A percentile compares a stretch with the other conserved stretches of the same genome.
phyloP scores from a whole-genome alignment of 2,113 vertebrate species.

The Clupea harengus region DNA sequence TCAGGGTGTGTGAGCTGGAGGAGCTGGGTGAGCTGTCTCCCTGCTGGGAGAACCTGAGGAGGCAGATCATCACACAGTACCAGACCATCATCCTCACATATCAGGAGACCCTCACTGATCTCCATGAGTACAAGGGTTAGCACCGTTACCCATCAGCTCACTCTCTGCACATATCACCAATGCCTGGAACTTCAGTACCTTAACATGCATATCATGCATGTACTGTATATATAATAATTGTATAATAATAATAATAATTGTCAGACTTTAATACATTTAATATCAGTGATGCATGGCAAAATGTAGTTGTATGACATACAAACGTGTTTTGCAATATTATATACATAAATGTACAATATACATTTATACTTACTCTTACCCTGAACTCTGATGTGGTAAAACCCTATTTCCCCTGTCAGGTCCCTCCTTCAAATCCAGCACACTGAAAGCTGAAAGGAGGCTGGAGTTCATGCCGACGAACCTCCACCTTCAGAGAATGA shows the following conservation, averaged over 20 bases:
- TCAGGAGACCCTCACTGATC: slow-evolving; percentile 93
- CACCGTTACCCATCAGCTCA: neutral
- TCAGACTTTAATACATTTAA: no score
- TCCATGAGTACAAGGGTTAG: slow-evolving; percentile 86
- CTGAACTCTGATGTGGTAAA: neutral
- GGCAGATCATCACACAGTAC: slow-evolving; percentile 97
- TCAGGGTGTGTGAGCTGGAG: slow-evolving; percentile 94
- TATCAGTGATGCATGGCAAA: neutral
- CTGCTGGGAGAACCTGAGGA: slow-evolving; percentile 94
- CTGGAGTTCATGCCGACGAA: slow-evolving; percentile 97
- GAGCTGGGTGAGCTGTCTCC: slow-evolving; percentile 94
- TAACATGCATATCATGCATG: neutral
- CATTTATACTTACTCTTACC: neutral
- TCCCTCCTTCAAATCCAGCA: slow-evolving; percentile 97
- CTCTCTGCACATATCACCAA: neutral
- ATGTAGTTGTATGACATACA: neutral
- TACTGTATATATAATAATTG: no score
- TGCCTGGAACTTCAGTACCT: neutral
- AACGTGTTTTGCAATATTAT: neutral
- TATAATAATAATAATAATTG: no score
- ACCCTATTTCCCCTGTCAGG: slow-evolving; percentile 65
- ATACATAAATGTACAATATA: neutral
- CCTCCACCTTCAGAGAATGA: slow-evolving; percentile 96
- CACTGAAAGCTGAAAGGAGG: slow-evolving; percentile 93
- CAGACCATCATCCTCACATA: slow-evolving; percentile 98